A percentile compares a stretch with the other conserved stretches of the same genome.
Conservation (phyloP, 1,140 invertebrate species). For the Apolygus lucorum region DNA sequence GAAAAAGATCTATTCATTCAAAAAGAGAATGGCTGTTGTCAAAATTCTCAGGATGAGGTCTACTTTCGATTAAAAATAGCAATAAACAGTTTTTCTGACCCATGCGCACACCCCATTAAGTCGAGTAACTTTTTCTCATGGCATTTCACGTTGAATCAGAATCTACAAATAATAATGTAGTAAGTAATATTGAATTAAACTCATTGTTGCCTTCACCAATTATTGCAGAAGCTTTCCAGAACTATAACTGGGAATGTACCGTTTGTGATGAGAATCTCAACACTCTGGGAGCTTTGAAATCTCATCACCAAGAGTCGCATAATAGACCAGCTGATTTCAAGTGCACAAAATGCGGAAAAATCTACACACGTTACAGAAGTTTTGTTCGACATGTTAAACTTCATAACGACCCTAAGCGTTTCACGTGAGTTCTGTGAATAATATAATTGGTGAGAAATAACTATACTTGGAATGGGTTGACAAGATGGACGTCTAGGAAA, state of each 20-base stretch:
- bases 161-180: background rate
- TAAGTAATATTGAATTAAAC: background rate
- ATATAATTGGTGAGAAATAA: background rate
- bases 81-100: too few species aligned
- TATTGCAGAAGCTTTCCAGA: constrained; percentile 38
- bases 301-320: constrained; percentile 46
- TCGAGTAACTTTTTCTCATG: constrained; percentile 1
- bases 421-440: constrained; percentile 36
- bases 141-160: background rate
- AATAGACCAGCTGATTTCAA: constrained; percentile 47
- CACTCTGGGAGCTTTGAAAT: constrained; percentile 43
- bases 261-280: constrained; percentile 46
- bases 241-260: constrained; percentile 49
- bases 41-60: too few species aligned
- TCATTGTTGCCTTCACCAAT: background rate
- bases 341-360: constrained; percentile 50
- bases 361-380: constrained; percentile 49
- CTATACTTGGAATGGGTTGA: background rate
- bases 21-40: too few species aligned
- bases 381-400: constrained; percentile 48
- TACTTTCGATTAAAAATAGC: too few species aligned
- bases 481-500: background rate
- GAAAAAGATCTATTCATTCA: too few species aligned
- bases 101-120: too few species aligned
- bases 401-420: constrained; percentile 46